Base-by-base conservation (phyloP, 2,797 vertebrate genomes). In the Tragopan temminckii region DNA sequence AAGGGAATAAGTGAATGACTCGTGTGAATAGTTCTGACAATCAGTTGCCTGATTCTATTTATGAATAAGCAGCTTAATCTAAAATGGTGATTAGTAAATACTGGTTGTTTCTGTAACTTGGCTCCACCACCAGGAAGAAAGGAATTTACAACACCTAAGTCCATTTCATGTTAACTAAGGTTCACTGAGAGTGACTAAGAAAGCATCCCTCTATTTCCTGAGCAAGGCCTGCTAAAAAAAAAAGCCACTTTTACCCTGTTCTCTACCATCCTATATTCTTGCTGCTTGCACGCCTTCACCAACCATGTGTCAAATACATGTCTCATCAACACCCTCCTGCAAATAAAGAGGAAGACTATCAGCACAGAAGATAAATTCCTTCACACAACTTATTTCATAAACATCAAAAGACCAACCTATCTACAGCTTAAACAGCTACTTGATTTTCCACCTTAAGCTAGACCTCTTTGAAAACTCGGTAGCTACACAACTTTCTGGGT, bases 281-380 rank as follows among this genome's bases (percentile, higher is more conserved):
- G 98, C 80, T 97, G 98, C 77, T 94, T 93, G 63, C 93, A 90
- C 3, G 84, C 80, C 59, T 91, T 97, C 91, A 94, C 95, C 97
- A 96, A 93, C 99, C 99, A 99, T 9, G 55, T 83, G 92, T 97
- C 97, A 97, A 99, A 99, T 4, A 96, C 96, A 79, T 89, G 97
- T 25, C 93, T 96, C 91, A 95, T 95, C 91, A 97, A 83, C 13
- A 29, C 76, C 59, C 94, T 97, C 93, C 98, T 98, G 63, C 55
- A 94, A 71, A 40, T 20, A 85, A 72, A 46, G 87, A 82, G 42
- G 62, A 59, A 84, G 4, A 88, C 53, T 3, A 40, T 84, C 70
- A 92, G 52, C 45, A 53, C 33, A 81, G 31, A 61, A 87, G 5
- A 75, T 3, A 91, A 91, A 82, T 12, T 74, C 43, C 63, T 76